Conservation (phyloP, 2,797 vertebrate genomes). For the Bovichtus variegatus region DNA sequence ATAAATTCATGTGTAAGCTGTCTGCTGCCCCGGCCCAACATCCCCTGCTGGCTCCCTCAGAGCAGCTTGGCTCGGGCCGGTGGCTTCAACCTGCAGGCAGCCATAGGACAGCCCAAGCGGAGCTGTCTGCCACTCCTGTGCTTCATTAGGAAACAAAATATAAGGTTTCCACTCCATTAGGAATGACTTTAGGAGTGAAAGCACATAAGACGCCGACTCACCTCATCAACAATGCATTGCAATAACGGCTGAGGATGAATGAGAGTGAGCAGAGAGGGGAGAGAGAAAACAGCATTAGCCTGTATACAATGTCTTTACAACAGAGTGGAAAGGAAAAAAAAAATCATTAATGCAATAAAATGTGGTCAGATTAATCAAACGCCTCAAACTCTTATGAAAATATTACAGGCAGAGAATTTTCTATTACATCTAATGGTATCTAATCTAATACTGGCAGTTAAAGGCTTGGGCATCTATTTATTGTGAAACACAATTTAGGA, state of each 20-base stretch:
- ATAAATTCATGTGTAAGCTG: constrained; percentile 55
- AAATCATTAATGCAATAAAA: constrained; percentile 99
- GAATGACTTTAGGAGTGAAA: constrained; percentile 99
- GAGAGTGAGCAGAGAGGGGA: constrained; percentile 76
- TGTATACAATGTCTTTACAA: constrained; percentile 97
- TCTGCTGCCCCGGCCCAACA: constrained; percentile 58
- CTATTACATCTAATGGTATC: constrained; percentile 99
- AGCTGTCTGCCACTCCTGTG: constrained; percentile 94
- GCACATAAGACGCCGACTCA: constrained; percentile 99
- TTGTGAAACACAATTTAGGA: constrained; percentile 99
- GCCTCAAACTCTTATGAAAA: constrained; percentile 99
- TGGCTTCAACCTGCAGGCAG: constrained; percentile 84
- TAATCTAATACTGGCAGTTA: constrained; percentile 99
- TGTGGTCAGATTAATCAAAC: constrained; percentile 99
- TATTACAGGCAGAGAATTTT: constrained; percentile 95
- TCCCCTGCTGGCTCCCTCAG: constrained; percentile 76
- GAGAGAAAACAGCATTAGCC: constrained; percentile 92
- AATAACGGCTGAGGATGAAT: constrained; percentile 98
- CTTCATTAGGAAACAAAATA: constrained; percentile 99
- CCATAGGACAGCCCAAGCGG: constrained; percentile 80
- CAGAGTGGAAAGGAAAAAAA: constrained; percentile 91
- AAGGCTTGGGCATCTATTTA: constrained; percentile 97
- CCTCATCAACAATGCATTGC: constrained; percentile 99
- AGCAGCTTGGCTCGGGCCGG: constrained; percentile 77
- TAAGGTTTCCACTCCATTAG: constrained; percentile 99